Conservation (phyloP, 2,888 invertebrate genomes). For the Apamea sordens region DNA sequence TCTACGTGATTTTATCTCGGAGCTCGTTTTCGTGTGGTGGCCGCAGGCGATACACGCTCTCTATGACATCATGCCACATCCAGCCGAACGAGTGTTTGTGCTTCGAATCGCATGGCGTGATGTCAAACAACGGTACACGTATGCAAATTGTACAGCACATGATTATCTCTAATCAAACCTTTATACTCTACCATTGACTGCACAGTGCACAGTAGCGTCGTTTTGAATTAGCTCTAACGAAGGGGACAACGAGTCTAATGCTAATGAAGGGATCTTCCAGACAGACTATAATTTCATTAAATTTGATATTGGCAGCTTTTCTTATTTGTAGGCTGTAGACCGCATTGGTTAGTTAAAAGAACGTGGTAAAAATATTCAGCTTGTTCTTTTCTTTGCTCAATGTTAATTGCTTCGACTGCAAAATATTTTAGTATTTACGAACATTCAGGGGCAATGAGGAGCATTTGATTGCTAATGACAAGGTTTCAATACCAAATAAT, state of each 20-base stretch:
- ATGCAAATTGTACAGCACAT: conserved; percentile 35
- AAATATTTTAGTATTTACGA: not conserved
- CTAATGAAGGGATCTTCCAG: conserved; percentile 36
- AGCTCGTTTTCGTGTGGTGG: conserved; percentile 15
- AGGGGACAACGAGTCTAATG: conserved; percentile 30
- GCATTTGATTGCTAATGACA: conserved; percentile 22
- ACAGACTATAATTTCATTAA: conserved; percentile 23
- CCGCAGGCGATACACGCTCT: conserved; percentile 22
- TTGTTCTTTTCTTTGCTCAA: conserved; percentile 3
- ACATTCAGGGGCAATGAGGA: not conserved
- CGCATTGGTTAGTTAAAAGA: not conserved
- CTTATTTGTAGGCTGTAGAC: conserved; percentile 11
- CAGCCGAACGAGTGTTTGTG: conserved; percentile 31
- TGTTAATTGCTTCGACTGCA: conserved; percentile 1
- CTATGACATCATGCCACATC: conserved; percentile 49
- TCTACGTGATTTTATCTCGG: conserved; percentile 48
- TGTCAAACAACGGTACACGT: conserved; percentile 55
- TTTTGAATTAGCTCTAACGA: conserved; percentile 43
- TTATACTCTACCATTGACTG: conserved; percentile 11
- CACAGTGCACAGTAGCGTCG: conserved; percentile 17
- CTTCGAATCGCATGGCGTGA: conserved; percentile 34
- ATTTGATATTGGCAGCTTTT: conserved; percentile 12
- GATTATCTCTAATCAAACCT: conserved; percentile 50
- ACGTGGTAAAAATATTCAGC: conserved; percentile 20
- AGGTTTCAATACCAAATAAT: conserved; percentile 27